Evolutionary conservation across 1,140 invertebrate species (phyloP).

Genomic region (Dryas iulia): DNA sequence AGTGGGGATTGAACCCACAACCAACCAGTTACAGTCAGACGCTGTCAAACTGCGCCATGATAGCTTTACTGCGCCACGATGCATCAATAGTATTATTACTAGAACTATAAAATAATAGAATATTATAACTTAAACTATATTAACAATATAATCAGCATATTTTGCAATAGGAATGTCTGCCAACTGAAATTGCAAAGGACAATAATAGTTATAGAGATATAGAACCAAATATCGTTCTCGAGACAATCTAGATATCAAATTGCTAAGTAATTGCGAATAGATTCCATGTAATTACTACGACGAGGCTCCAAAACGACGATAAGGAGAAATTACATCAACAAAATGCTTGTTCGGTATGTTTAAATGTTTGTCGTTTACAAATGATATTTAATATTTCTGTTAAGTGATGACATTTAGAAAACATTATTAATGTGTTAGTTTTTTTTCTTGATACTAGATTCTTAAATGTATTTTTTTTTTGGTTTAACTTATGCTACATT

Average conservation of each 20-base stretch:
- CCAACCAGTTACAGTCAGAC: no score
- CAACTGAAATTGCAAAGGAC: slow-evolving; percentile 11
- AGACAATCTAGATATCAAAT: slow-evolving; percentile 32
- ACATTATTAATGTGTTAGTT: no score
- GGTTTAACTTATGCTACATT: no score
- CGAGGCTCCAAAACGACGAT: neutral
- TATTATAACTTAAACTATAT: neutral
- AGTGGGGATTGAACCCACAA: no score
- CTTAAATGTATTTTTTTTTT: no score
- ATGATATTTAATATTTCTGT: neutral
- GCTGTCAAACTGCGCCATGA: no score
- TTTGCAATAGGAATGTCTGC: neutral
- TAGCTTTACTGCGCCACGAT: no score
- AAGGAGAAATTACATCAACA: neutral
- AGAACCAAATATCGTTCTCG: slow-evolving; percentile 20
- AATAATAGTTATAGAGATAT: slow-evolving; percentile 8
- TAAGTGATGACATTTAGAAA: no score
- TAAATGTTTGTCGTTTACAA: neutral
- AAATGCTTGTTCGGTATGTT: neutral
- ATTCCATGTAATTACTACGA: slow-evolving; percentile 10
- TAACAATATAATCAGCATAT: neutral
- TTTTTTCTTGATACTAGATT: no score
- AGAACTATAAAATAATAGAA: no score
- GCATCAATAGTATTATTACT: no score
- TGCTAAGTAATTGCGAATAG: slow-evolving; percentile 23